Evolutionary conservation across 2,888 invertebrate species (phyloP).

Genomic region (Athripsodes cinereus): DNA sequence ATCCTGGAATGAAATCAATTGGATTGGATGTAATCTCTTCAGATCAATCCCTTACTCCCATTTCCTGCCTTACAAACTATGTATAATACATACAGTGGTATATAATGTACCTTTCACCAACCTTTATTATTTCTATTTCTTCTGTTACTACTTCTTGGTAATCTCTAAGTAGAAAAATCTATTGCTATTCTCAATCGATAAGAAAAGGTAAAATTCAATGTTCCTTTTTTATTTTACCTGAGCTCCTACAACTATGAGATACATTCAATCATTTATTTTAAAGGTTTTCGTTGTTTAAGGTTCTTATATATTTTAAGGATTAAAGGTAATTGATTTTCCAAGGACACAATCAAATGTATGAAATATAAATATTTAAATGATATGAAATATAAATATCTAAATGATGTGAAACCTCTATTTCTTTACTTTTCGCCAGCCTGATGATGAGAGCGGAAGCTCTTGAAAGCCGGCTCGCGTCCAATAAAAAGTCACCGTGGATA

Average conservation of each 20-base stretch:
- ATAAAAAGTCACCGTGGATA: no score
- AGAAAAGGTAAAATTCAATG: neutral
- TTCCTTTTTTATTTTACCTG: neutral
- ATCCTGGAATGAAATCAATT: constrained; percentile 7
- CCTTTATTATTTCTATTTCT: neutral
- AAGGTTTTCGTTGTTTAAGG: no score
- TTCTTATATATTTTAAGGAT: no score
- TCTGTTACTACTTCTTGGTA: constrained; percentile 1
- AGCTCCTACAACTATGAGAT: neutral
- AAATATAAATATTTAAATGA: no score
- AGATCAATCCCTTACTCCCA: constrained; percentile 6
- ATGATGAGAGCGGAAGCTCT: no score
- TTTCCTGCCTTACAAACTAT: neutral
- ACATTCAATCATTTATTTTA: no score
- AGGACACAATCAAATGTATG: no score
- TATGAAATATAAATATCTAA: no score
- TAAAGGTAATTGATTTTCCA: no score
- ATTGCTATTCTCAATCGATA: constrained; percentile 16
- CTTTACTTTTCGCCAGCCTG: no score
- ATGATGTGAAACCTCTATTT: no score
- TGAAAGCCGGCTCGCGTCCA: no score
- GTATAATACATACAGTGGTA: neutral
- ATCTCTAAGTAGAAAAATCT: constrained; percentile 20
- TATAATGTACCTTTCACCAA: neutral
- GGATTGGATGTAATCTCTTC: constrained; percentile 11